Evolutionary conservation across 2,888 invertebrate genomes (phyloP).

Genomic region (Lapara coniferarum): DNA sequence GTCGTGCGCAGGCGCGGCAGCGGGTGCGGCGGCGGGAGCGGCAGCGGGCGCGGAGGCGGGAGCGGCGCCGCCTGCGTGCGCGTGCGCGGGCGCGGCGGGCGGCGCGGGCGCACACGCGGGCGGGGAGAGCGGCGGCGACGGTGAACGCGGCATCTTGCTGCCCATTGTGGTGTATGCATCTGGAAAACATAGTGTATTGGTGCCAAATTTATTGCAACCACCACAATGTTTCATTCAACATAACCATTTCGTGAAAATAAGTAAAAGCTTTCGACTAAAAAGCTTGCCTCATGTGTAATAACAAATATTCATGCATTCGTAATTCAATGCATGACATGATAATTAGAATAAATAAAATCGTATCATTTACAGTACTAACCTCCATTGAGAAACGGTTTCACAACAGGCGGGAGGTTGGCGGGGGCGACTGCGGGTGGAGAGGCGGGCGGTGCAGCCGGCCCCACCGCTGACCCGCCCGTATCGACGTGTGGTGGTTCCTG

Average conservation of each 20-base stretch:
- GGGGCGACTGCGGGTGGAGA: slow-evolving; percentile 58
- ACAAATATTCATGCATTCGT: too few species aligned
- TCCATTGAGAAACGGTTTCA: slow-evolving; percentile 81
- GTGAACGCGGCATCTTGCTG: slow-evolving; percentile 69
- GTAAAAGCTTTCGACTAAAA: too few species aligned
- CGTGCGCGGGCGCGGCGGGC: slow-evolving; percentile 32
- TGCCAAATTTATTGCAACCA: not conserved
- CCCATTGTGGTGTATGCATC: slow-evolving; percentile 80
- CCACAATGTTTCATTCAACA: too few species aligned
- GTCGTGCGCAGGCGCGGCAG: slow-evolving; percentile 55
- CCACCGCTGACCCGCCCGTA: slow-evolving; percentile 53
- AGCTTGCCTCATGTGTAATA: too few species aligned
- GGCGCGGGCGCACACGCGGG: slow-evolving; percentile 31
- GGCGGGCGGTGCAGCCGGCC: slow-evolving; percentile 54
- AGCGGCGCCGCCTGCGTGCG: slow-evolving; percentile 32
- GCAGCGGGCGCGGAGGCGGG: slow-evolving; percentile 28
- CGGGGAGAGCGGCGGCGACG: slow-evolving; percentile 57
- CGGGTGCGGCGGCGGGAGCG: slow-evolving; percentile 31
- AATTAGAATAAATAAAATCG: too few species aligned
- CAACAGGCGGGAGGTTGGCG: slow-evolving; percentile 72
- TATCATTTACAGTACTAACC: slow-evolving; percentile 51
- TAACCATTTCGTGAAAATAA: too few species aligned
- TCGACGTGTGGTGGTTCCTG: slow-evolving; percentile 73
- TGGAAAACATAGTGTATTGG: slow-evolving; percentile 39
- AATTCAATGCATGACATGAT: too few species aligned